Evolutionary conservation across 2,113 vertebrate genomes (phyloP), one percentile per base, ranked within the genome.

Genomic region (Cervus canadensis): DNA sequence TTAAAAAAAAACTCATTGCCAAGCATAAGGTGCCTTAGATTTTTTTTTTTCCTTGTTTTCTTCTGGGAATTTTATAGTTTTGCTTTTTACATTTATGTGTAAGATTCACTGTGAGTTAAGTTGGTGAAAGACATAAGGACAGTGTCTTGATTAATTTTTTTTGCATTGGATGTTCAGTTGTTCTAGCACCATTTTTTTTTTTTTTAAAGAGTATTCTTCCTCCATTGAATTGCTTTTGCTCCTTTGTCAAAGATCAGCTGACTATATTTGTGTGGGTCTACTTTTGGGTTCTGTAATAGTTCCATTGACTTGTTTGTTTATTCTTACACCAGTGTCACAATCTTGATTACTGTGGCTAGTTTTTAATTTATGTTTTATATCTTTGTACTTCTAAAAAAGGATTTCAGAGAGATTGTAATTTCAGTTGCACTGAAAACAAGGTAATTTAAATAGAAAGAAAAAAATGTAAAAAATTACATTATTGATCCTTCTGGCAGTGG

Each of bases 281-380:
- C 89, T 89, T 92, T 36, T 16, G 56, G 57, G 45, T 17, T 81
- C 30, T 82, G 21, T 89, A 1, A 74, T 93, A 60, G 28, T 79
- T 84, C n/a, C 28, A 43, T 91, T 45, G 40, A 89, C 79, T 84
- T 62, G 2, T 79, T 89, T 74, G 21, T 64, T 54, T 87, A 0
- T 88, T 91, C 62, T 59, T 96, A 82, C 14, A 26, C 21, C 45
- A 59, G 4, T 62, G 76, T 54, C 26, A 82, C 26, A 50, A 54
- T 76, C 87, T 83, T 95, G 60, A 95, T 93, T 91, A 78, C 56
- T 83, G 28, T 60, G 43, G 30, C 11, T 86, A 33, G 54, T 94
- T 96, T 96, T 85, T 62, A 54, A 60, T 90, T 91, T 92, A 30
- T 71, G 56, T 64, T 85, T 96, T 95, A 43, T 93, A 83, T 52